Evolutionary conservation across 2,888 invertebrate genomes (phyloP), one percentile per base, ranked within the genome.

Genomic region (Dioctria rufipes): DNA sequence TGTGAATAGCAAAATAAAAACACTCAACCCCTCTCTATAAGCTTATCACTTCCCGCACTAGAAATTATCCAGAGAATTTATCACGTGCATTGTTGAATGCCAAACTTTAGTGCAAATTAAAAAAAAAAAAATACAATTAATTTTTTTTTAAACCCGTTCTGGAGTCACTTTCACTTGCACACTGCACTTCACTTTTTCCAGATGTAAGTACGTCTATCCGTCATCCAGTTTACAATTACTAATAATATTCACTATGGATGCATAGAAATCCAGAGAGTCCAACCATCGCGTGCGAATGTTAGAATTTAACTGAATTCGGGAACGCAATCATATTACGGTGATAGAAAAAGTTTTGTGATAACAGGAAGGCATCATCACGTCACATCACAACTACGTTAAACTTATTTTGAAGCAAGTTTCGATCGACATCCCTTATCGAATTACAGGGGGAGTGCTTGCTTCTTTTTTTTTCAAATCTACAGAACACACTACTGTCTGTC

Each of bases 281-380:
- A 71, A 71, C 75, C 75, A 60, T 75, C 46, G 75, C 75, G 75
- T 75, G 61, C 75, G 75, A 61, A 39, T 75, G 75, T 60, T 51
- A 39, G 60, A 43, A 75, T 60, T 43, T 40, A 60, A 75, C 75
- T 75, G 42, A 75, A 60, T 43, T 39, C 13, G 25, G 25, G 25
- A 69, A 75, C 39, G 43, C 43, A 25, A 25, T 25, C 25, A 25
- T 46, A 43, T 43, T 42, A 60, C 58, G 75, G 58, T 25, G 25
- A 25, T 25, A 25, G 25, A 25, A 25, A 1, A 25, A 25, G 25
- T 25, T 25, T 0, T 25, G 25, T 71, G 43, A 66, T 66, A 71
- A 51, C 51, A 8, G 40, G 40, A 63, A 25, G 25, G 25, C 25
- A 25, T 25, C 25, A 25, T n/a, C 4, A 25, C 46, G 46, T 46